Evolutionary conservation across 2,797 vertebrate species (phyloP).

Genomic region (Gouania willdenowi): DNA sequence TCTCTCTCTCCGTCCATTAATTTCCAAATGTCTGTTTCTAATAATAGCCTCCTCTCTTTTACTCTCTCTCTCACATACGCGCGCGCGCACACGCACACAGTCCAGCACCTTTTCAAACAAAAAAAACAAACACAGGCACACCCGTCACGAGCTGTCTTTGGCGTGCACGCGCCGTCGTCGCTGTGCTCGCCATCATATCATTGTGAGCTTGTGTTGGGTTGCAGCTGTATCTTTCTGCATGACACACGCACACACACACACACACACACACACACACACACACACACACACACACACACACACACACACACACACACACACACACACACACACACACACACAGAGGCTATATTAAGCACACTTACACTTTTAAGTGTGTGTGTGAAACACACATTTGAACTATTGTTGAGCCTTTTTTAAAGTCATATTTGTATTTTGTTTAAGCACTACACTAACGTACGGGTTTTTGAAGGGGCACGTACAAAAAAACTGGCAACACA

Average conservation of each 20-base stretch:
- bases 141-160: conserved; percentile 20
- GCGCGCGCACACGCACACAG: too few species aligned
- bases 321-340: not conserved
- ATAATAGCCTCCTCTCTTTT: conserved; percentile 66
- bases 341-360: too few species aligned
- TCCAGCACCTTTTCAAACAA: too few species aligned
- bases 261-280: not conserved
- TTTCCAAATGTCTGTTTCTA: conserved; percentile 76
- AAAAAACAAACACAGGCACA: conserved; percentile 33
- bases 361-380: not conserved
- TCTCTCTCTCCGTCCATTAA: conserved; percentile 74
- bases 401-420: not conserved
- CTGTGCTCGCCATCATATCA: conserved; percentile 51
- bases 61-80: conserved; percentile 61
- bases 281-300: not conserved
- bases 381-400: conserved; percentile 1
- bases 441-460: too few species aligned
- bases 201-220: conserved; percentile 46
- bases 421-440: too few species aligned
- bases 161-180: conserved; percentile 15
- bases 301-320: not conserved
- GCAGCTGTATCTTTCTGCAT: conserved; percentile 51
- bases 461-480: too few species aligned
- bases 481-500: conserved; percentile 14
- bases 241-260: conserved; percentile 15